Conservation (phyloP, 2,888 invertebrate genomes). For the Bhutanitis thaidina region DNA sequence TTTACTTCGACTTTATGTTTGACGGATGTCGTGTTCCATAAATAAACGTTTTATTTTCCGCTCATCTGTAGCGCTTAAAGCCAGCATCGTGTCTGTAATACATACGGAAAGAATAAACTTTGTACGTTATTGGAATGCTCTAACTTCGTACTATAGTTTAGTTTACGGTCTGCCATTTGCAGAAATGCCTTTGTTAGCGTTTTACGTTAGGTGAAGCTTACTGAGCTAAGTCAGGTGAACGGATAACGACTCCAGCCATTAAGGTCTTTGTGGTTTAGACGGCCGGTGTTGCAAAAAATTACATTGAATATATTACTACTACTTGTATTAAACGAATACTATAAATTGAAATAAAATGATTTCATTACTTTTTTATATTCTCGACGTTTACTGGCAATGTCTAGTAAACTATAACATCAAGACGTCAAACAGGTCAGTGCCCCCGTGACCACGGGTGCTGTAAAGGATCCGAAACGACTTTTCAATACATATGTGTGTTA, state of each 20-base stretch:
- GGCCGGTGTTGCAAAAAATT: slow-evolving; percentile 8
- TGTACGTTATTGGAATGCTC: slow-evolving; percentile 18
- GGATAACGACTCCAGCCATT: slow-evolving; percentile 19
- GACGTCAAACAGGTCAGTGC: too few relatives aligned
- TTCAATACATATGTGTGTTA: too few relatives aligned
- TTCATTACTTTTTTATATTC: too few relatives aligned
- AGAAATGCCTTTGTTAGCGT: slow-evolving; percentile 19
- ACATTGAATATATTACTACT: slow-evolving; percentile 9
- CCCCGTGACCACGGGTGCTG: too few relatives aligned
- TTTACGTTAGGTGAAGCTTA: slow-evolving; percentile 14
- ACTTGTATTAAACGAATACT: too few relatives aligned
- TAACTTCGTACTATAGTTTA: slow-evolving; percentile 15
- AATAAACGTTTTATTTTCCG: slow-evolving; percentile 16
- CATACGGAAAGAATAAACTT: slow-evolving; percentile 17
- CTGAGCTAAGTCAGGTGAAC: slow-evolving; percentile 19
- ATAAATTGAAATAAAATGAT: too few relatives aligned
- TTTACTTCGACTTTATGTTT: slow-evolving; percentile 6
- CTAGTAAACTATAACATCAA: too few relatives aligned
- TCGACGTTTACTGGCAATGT: too few relatives aligned
- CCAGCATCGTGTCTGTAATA: neutral
- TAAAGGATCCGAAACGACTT: too few relatives aligned
- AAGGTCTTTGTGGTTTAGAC: slow-evolving; percentile 15
- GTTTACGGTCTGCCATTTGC: slow-evolving; percentile 20
- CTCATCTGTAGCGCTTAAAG: slow-evolving; percentile 6
- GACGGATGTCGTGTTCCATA: slow-evolving; percentile 10